A percentile compares a stretch with the other conserved stretches of the same genome.
These are phyloP conservation scores for Acanthosepion esculentum DNA, from an alignment of 2,888 invertebrate genomes.

Conservation along the genomic window DNA sequence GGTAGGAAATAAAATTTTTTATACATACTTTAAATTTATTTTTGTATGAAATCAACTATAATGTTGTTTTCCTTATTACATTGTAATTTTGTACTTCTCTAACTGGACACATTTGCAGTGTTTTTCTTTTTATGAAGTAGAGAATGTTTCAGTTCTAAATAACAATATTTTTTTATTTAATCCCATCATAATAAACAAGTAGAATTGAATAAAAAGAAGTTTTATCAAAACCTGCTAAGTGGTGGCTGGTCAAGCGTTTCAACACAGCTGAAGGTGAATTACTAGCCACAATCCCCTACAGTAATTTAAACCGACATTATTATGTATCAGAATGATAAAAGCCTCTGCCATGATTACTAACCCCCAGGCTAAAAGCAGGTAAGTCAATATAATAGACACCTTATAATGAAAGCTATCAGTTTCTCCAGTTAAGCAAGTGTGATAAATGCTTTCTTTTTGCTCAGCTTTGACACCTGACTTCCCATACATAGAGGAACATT, in stretches of 20 bases:
- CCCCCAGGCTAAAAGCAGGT: background rate
- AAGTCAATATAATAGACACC: background rate
- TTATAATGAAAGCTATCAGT: background rate
- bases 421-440: background rate
- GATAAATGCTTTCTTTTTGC: background rate
- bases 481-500: background rate
- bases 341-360: background rate
- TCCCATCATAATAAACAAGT: background rate
- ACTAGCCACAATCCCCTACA: background rate
- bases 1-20: too few species aligned
- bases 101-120: too few species aligned
- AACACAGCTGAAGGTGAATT: background rate
- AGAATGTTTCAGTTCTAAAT: too few species aligned
- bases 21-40: too few species aligned
- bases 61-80: too few species aligned
- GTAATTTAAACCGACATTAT: background rate
- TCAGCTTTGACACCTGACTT: background rate
- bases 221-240: background rate
- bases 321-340: background rate
- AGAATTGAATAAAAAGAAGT: background rate
- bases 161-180: too few species aligned
- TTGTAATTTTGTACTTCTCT: too few species aligned
- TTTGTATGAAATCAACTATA: too few species aligned
- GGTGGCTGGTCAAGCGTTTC: background rate
- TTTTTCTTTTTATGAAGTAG: too few species aligned